Evolutionary conservation across 2,113 vertebrate species (phyloP).

Genomic region (Rynchops niger): DNA sequence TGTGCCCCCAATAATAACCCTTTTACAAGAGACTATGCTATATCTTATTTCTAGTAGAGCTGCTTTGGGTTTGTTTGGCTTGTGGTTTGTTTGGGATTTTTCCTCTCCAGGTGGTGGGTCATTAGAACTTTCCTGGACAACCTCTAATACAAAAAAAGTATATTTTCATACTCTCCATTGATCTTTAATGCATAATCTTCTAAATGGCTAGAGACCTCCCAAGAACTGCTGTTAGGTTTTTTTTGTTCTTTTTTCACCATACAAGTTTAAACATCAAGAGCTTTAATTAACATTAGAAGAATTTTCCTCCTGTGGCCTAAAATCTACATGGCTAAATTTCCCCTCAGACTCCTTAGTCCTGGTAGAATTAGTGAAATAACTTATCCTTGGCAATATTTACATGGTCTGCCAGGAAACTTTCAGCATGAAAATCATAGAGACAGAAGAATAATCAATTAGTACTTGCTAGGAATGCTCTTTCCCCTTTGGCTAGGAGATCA

Average conservation of each 20-base stretch:
- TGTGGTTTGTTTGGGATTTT: neutral
- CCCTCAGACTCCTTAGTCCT: slow-evolving; percentile 63
- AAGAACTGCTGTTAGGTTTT: slow-evolving; percentile 51
- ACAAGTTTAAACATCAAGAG: slow-evolving; percentile 64
- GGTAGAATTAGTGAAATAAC: slow-evolving; percentile 52
- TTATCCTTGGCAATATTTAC: slow-evolving; percentile 38
- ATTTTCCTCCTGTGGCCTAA: slow-evolving; percentile 67
- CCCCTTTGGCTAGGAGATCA: neutral
- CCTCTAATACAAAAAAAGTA: neutral
- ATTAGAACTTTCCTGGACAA: slow-evolving; percentile 45
- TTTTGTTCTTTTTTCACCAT: slow-evolving; percentile 32
- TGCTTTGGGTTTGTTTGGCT: neutral
- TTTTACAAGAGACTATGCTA: neutral
- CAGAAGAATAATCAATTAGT: slow-evolving; percentile 42
- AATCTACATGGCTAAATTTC: slow-evolving; percentile 72
- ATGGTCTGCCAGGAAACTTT: slow-evolving; percentile 21
- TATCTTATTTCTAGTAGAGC: neutral
- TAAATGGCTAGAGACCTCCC: slow-evolving; percentile 67
- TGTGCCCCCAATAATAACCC: neutral
- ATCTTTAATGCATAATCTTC: slow-evolving; percentile 65
- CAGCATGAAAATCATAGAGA: slow-evolving; percentile 3
- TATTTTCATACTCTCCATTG: slow-evolving; percentile 47
- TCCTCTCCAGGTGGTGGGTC: neutral
- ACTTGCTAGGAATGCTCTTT: neutral
- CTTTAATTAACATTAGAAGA: slow-evolving; percentile 80